These are phyloP conservation scores for Steinernema carpocapsae DNA, from an alignment of 2,888 invertebrate species.

Conservation along the genomic window DNA sequence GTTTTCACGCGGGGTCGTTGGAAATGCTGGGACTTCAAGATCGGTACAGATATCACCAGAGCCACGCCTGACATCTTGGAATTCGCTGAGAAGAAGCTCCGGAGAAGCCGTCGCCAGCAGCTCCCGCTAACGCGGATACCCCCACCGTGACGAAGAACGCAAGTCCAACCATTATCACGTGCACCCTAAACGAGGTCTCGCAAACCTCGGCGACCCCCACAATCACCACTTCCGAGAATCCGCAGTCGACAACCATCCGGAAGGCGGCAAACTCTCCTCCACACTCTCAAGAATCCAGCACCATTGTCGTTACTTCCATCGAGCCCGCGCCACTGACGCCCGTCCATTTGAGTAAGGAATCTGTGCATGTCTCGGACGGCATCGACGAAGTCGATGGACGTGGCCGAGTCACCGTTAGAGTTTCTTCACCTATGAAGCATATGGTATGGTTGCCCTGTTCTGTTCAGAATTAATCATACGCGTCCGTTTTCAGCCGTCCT, in stretches of 20 bases:
- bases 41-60: constrained; percentile 38
- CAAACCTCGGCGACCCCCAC: not conserved
- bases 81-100: constrained; percentile 24
- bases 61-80: constrained; percentile 35
- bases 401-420: not conserved
- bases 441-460: not conserved
- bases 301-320: constrained; percentile 23
- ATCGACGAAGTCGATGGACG: constrained; percentile 9
- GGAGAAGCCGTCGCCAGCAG: not conserved
- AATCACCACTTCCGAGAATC: not conserved
- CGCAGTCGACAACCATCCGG: not conserved
- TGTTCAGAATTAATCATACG: not conserved
- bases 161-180: not conserved
- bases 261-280: not conserved
- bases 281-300: constrained; percentile 4
- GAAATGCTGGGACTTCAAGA: constrained; percentile 55
- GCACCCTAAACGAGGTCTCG: not conserved
- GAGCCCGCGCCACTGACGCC: constrained; percentile 19
- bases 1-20: constrained; percentile 64
- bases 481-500: not conserved
- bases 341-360: constrained; percentile 1
- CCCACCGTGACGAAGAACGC: not conserved
- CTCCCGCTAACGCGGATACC: not conserved
- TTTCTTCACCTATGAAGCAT: not conserved
- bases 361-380: not conserved